phyloP scores from a whole-genome alignment of 2,797 vertebrate species.

The Ctenochaetus hawaiiensis region DNA sequence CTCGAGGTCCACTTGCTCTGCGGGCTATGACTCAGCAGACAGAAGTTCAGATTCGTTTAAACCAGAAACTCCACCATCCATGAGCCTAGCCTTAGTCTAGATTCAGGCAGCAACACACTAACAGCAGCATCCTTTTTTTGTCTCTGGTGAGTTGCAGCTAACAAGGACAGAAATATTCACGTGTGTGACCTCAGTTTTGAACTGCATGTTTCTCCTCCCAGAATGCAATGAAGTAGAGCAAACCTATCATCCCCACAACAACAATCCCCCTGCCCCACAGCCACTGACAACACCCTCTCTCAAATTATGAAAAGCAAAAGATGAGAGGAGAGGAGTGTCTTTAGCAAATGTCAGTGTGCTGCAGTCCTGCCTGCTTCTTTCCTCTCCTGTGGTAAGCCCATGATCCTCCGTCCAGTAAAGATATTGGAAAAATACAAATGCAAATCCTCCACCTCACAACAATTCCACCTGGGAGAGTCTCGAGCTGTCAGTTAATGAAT shows the following conservation, averaged over 20 bases:
- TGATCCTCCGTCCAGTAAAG: constrained; percentile 73
- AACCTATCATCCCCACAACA: constrained; percentile 43
- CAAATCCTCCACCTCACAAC: constrained; percentile 74
- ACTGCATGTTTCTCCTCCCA: constrained; percentile 46
- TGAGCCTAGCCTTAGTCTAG: not conserved
- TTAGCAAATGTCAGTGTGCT: constrained; percentile 63
- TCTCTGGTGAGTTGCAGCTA: constrained; percentile 36
- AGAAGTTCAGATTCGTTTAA: constrained; percentile 16
- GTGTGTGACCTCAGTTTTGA: constrained; percentile 45
- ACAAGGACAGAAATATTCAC: constrained; percentile 41
- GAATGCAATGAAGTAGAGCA: constrained; percentile 15
- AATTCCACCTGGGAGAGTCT: constrained; percentile 72
- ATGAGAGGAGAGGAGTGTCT: constrained; percentile 65
- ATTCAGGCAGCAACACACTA: constrained; percentile 10
- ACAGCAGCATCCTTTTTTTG: constrained; percentile 36
- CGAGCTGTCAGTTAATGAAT: constrained; percentile 79
- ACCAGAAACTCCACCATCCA: constrained; percentile 19
- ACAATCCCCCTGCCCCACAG: constrained; percentile 47
- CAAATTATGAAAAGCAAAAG: constrained; percentile 53
- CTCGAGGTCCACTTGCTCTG: not conserved
- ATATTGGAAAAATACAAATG: constrained; percentile 83
- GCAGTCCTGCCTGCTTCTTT: constrained; percentile 40
- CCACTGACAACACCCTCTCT: constrained; percentile 46
- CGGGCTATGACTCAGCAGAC: constrained; percentile 26
- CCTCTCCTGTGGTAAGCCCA: constrained; percentile 62